phyloP scores from a whole-genome alignment of 2,888 invertebrate species.

The Nezara viridula region DNA sequence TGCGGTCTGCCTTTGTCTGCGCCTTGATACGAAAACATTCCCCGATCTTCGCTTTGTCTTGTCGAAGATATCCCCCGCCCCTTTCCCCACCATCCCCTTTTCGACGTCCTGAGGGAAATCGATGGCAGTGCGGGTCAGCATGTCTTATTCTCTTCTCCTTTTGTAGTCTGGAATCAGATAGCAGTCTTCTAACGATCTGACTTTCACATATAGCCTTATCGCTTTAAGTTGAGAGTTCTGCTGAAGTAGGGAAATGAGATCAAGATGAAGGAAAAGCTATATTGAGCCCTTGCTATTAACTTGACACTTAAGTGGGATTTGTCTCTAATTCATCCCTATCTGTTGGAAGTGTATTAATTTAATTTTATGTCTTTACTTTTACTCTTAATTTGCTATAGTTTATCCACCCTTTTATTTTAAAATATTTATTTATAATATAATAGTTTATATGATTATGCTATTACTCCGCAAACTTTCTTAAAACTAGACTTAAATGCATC shows the following conservation, averaged over 20 bases:
- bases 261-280: conserved; percentile 13
- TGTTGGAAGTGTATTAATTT: not conserved
- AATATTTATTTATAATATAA: too few relatives aligned
- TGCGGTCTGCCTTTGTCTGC: conserved; percentile 34
- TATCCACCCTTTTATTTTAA: too few relatives aligned
- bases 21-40: conserved; percentile 1
- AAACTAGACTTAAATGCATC: too few relatives aligned
- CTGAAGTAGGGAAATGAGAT: conserved; percentile 27
- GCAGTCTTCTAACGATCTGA: conserved; percentile 25
- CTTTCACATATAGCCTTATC: conserved; percentile 28
- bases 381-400: too few relatives aligned
- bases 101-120: conserved; percentile 40
- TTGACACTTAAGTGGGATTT: not conserved
- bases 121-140: conserved; percentile 22
- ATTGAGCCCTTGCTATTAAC: not conserved
- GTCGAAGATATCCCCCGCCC: not conserved
- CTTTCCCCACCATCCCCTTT: not conserved
- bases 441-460: too few relatives aligned
- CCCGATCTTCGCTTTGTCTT: conserved; percentile 33
- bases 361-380: too few relatives aligned
- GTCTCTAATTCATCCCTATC: not conserved
- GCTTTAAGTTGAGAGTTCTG: conserved; percentile 14
- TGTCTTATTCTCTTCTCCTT: conserved; percentile 11
- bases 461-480: too few relatives aligned
- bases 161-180: conserved; percentile 39